Conservation (phyloP, 92 coral and sea anemone genomes). For the Ricordea florida region DNA sequence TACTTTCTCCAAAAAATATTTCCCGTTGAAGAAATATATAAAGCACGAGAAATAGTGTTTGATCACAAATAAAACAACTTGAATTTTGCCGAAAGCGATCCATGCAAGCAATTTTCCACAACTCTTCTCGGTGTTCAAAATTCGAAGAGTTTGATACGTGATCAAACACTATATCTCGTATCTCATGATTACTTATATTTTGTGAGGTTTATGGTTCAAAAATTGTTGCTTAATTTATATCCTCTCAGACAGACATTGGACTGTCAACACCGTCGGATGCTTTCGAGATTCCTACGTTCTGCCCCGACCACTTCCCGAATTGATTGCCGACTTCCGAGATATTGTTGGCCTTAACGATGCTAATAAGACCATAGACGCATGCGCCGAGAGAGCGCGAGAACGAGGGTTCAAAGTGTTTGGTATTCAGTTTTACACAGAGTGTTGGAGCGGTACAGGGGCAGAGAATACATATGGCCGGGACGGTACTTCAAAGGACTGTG, state of each 20-base stretch:
- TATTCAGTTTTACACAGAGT: slow-evolving; percentile 65
- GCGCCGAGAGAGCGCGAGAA: slow-evolving; percentile 71
- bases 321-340: slow-evolving; percentile 77
- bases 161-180: too few species aligned
- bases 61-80: too few species aligned
- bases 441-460: slow-evolving; percentile 81
- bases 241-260: neutral
- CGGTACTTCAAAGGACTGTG: slow-evolving; percentile 66
- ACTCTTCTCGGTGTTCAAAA: too few species aligned
- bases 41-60: too few species aligned
- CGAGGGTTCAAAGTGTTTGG: slow-evolving; percentile 62
- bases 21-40: too few species aligned
- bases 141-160: too few species aligned
- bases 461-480: slow-evolving; percentile 65
- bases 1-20: too few species aligned
- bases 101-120: too few species aligned
- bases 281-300: slow-evolving; percentile 75
- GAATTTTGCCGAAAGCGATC: too few species aligned
- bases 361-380: slow-evolving; percentile 71
- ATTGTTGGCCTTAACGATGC: slow-evolving; percentile 22
- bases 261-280: slow-evolving; percentile 70
- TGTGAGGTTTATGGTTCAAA: too few species aligned
- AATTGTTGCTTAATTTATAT: neutral
- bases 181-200: too few species aligned
- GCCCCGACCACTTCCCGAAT: slow-evolving; percentile 91